Evolutionary conservation across 2,888 invertebrate species (phyloP), one percentile per base, ranked within the genome.

Genomic region (Toxonevra muliebris): DNA sequence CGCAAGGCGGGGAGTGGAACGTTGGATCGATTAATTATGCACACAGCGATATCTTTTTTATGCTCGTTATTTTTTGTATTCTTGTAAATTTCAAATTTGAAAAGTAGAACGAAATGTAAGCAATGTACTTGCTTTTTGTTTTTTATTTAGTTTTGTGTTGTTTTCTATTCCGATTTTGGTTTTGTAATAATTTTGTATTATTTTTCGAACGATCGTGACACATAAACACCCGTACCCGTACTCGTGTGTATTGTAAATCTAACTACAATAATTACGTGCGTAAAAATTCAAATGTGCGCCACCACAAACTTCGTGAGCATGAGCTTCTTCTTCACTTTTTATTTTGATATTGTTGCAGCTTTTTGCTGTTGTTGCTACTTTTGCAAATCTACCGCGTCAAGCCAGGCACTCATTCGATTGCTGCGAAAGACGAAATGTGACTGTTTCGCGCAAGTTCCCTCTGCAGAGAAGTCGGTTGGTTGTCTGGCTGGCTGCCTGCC

Each of bases 391-490:
- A 4, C 15, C 13, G 48, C 41, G 42, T 50, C 66, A 50, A 57
- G 30, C 48, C 68, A 59, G 15, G 53, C 58, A 59, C 68, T 53
- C 69, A 70, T 62, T 58, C 61, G 52, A 57, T 66, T 73, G 67
- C 70, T 64, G 63, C 69, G 61, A 74, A 74, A 73, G 74, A 68
- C 73, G 71, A 70, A 71, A 73, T 69, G 68, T 73, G 73, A 75
- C 75, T 75, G 72, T 62, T 48, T 70, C 66, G 63, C 53, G 41
- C 63, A 19, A 57, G 40, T 55, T 55, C 40, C 64, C 45, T 55
- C 54, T 40, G 64, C 40, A 50, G 52, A 45, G 19, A 20, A 13
- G 17, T 8, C 45, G 19, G 50, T 40, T 40, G 55, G 19, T 41
- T 55, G 45, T 48, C 53, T 61, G 60, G 17, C 19, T 20, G 13